A percentile compares a stretch with the other conserved stretches of the same genome.
Conservation (phyloP, 2,888 invertebrate genomes). For the Drosophila fulvimacula region DNA sequence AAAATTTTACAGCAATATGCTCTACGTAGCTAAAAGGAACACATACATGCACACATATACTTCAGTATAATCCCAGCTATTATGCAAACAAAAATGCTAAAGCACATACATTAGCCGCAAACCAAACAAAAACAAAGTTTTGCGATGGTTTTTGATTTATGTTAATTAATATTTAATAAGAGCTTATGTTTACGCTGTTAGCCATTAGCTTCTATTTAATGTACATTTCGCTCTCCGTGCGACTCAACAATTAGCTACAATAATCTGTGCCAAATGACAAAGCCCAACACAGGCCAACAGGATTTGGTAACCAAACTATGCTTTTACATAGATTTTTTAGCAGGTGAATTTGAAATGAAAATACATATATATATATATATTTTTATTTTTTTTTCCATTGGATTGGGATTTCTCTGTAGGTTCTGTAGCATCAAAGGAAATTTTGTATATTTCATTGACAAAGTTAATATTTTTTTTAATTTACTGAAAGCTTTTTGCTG, state of each 20-base stretch:
- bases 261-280: slow-evolving; percentile 58
- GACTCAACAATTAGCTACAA: slow-evolving; percentile 35
- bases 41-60: slow-evolving; percentile 35
- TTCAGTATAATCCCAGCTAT: slow-evolving; percentile 5
- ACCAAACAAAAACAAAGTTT: slow-evolving; percentile 33
- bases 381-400: too few species aligned
- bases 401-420: not conserved
- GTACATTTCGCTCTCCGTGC: slow-evolving; percentile 8
- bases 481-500: not conserved
- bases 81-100: slow-evolving; percentile 25
- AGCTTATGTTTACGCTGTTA: slow-evolving; percentile 43
- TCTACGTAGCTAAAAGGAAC: slow-evolving; percentile 29
- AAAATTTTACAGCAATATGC: slow-evolving; percentile 53
- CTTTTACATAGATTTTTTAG: not conserved
- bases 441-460: not conserved
- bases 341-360: too few species aligned
- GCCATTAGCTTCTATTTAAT: not conserved
- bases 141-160: slow-evolving; percentile 65
- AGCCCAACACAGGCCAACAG: slow-evolving; percentile 36
- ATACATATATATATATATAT: too few species aligned
- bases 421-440: not conserved
- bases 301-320: not conserved
- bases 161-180: slow-evolving; percentile 76
- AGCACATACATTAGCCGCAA: slow-evolving; percentile 28
- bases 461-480: not conserved